Percentiles rank a stretch among this genome's conserved stretches.
Evolutionary conservation across 2,888 invertebrate genomes (phyloP).

Genomic region (Synergus itoensis): DNA sequence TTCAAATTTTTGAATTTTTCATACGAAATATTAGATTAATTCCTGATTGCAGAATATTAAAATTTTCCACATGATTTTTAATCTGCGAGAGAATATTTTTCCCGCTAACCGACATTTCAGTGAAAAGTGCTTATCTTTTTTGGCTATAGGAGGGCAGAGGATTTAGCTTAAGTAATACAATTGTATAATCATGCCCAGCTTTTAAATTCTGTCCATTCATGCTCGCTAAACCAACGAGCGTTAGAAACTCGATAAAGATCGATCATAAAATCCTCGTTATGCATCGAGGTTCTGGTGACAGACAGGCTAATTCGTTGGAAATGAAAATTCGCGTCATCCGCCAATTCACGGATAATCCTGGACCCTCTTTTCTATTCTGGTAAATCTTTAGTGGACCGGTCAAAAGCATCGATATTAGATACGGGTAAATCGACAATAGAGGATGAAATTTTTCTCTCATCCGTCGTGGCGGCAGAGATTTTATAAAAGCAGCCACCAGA

Average conservation of each 20-base stretch:
- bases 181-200: neutral
- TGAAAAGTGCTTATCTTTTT: neutral
- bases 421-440: constrained; percentile 16
- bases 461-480: neutral
- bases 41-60: too few species aligned
- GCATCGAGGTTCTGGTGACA: constrained; percentile 47
- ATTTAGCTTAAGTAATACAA: neutral
- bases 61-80: neutral
- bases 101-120: too few species aligned
- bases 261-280: constrained; percentile 15
- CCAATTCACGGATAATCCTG: constrained; percentile 45
- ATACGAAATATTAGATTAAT: too few species aligned
- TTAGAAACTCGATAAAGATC: constrained; percentile 2
- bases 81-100: neutral
- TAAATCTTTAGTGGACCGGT: constrained; percentile 25
- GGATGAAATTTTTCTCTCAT: constrained; percentile 24
- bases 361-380: constrained; percentile 7
- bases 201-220: neutral
- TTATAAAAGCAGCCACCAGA: constrained; percentile 38
- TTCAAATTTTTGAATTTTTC: too few species aligned
- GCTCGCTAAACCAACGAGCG: neutral
- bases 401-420: constrained; percentile 28
- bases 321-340: constrained; percentile 68
- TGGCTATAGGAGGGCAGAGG: neutral
- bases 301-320: constrained; percentile 70